Conservation (phyloP, 1,140 invertebrate genomes). For the Tetramorium parvispinum region DNA sequence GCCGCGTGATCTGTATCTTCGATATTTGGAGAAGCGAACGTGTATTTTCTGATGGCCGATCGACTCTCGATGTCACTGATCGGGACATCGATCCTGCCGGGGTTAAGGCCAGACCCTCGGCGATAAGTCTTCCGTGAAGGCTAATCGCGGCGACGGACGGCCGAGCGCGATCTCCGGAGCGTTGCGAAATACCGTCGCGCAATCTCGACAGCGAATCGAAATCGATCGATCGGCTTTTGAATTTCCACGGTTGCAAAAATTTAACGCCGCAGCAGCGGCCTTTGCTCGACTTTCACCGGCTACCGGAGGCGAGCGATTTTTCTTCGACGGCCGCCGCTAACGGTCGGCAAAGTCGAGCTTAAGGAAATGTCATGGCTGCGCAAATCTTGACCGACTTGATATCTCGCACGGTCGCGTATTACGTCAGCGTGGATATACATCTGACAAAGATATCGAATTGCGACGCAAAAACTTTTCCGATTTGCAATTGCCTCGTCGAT, state of each 20-base stretch:
- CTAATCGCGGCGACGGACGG: not conserved
- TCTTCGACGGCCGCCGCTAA: conserved; percentile 5
- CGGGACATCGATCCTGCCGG: not conserved
- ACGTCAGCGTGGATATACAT: not conserved
- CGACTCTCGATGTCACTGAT: not conserved
- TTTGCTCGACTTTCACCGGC: conserved; percentile 53
- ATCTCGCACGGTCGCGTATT: conserved; percentile 26
- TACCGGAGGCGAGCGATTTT: conserved; percentile 12
- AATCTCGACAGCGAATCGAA: not conserved
- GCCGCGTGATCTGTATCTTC: not conserved
- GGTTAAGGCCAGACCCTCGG: not conserved
- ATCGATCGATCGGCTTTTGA: conserved; percentile 11
- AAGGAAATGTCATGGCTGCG: conserved; percentile 61
- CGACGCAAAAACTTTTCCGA: not conserved
- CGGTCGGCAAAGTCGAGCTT: conserved; percentile 21
- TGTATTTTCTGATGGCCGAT: too few relatives aligned
- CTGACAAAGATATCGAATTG: conserved; percentile 4
- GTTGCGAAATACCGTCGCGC: conserved; percentile 24
- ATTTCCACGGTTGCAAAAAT: not conserved
- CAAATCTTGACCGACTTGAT: conserved; percentile 60
- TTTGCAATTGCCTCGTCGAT: not conserved
- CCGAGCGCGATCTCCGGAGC: not conserved
- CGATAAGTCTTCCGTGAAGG: conserved; percentile 18
- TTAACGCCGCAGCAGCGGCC: not conserved
- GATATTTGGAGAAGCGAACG: not conserved